Percentiles rank a stretch among this genome's conserved stretches.
These are phyloP conservation scores for Clarias pachynema DNA, from an alignment of 2,797 vertebrate genomes.

Conservation along the genomic window DNA sequence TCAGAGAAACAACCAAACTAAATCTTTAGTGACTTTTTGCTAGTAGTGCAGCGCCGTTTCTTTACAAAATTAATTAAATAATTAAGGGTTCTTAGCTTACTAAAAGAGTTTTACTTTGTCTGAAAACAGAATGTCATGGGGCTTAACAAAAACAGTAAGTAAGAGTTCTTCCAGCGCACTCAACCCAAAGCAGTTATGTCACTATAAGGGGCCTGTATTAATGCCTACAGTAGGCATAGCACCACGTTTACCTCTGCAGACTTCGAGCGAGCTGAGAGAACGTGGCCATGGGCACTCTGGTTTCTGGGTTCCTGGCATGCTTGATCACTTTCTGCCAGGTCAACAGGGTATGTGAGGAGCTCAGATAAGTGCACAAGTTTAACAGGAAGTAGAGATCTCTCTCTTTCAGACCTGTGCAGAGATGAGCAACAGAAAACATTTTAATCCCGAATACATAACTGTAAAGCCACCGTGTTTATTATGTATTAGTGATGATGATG, in stretches of 20 bases:
- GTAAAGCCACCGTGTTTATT: neutral
- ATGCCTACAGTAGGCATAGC: neutral
- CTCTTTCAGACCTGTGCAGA: slow-evolving; percentile 77
- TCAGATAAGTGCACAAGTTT: slow-evolving; percentile 71
- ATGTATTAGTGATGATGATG: neutral
- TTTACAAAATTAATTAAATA: neutral
- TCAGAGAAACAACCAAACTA: neutral
- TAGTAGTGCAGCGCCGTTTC: neutral
- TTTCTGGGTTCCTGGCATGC: slow-evolving; percentile 63
- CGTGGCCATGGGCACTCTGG: slow-evolving; percentile 75
- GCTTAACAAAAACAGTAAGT: neutral
- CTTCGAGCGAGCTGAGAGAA: slow-evolving; percentile 77
- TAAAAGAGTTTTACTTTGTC: neutral
- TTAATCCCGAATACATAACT: too few species aligned
- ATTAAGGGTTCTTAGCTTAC: neutral
- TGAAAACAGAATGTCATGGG: neutral
- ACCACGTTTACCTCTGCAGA: slow-evolving; percentile 66
- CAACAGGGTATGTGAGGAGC: slow-evolving; percentile 44
- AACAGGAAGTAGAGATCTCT: slow-evolving; percentile 81
- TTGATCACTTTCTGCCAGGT: slow-evolving; percentile 73
- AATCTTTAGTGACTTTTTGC: neutral
- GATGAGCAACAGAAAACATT: neutral
- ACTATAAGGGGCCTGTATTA: neutral
- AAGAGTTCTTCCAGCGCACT: neutral
- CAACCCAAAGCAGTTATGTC: neutral